Base-by-base conservation (phyloP, 37 sponge, comb jelly and placozoan genomes). In the Haliclona indistincta region DNA sequence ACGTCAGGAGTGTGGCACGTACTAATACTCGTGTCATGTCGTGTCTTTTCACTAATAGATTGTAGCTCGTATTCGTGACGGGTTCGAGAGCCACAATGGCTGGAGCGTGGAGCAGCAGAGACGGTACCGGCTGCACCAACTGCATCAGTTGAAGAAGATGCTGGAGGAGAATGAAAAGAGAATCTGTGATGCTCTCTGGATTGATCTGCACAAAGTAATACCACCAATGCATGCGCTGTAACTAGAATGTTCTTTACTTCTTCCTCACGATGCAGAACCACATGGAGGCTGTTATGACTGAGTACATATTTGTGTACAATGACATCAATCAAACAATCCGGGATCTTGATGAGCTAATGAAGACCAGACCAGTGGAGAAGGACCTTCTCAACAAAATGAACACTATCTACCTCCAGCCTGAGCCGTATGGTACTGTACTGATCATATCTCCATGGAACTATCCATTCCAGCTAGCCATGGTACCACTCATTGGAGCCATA, bases 361-460 rank as follows among this genome's bases (percentile, higher is more conserved):
- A 38, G 2, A 89, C 89, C 10, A 47, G 64, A 4, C 66, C 63
- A 13, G 86, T 64, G 10, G 47, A 63, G 3, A 93, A 89, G 70
- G 88, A 73, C 15, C 28, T 92, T 34, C 61, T 61, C 41, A 74
- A 82, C 70, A 51, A 55, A 56, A n/a, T 84, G 35, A 88, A 83
- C 43, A 64, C 61, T 0, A 54, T 74, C 29, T 87, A 78, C 64
- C 68, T 78, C 5, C 25, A 51, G 43, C 88, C 82, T 3, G 91
- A 96, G 54, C 97, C 97, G 1, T 66, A 74, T 30, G 97, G 97
- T 4, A 81, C 88, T 29, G 88, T 79, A 37, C 72, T 89, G 22
- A 82, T 96, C 19, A 52, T 96, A 25, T 86, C 88, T 5, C 85
- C 94, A 0, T 96, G 97, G 97, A 96, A 96, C 81, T 96, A 93